Conservation (phyloP, 2,888 invertebrate genomes). For the Drosophila acutilabella region DNA sequence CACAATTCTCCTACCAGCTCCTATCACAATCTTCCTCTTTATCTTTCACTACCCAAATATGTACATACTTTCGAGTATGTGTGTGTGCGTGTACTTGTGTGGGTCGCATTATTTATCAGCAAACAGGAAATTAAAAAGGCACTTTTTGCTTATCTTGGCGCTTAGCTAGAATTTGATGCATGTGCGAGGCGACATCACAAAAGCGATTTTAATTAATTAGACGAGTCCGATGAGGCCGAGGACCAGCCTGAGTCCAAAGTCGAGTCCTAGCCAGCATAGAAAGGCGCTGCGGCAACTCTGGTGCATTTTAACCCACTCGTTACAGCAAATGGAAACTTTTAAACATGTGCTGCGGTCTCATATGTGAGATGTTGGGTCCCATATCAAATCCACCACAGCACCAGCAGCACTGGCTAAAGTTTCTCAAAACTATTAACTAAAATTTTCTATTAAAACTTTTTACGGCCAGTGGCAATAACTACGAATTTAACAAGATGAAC, state of each 20-base stretch:
- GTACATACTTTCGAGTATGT: neutral
- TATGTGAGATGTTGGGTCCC: constrained; percentile 54
- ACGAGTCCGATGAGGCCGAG: constrained; percentile 27
- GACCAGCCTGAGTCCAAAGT: neutral
- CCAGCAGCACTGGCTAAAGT: constrained; percentile 42
- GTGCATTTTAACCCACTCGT: constrained; percentile 19
- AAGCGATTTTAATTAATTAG: constrained; percentile 78
- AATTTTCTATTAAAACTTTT: constrained; percentile 80
- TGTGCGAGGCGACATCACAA: constrained; percentile 60
- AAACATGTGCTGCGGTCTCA: constrained; percentile 45
- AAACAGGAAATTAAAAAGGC: constrained; percentile 75
- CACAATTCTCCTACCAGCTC: constrained; percentile 39
- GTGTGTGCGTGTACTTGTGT: constrained; percentile 32
- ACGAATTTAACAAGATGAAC: constrained; percentile 16
- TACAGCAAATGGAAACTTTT: constrained; percentile 60
- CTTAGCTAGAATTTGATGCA: constrained; percentile 69
- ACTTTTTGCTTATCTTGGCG: constrained; percentile 76
- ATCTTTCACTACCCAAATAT: constrained; percentile 10
- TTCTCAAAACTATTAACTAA: constrained; percentile 74
- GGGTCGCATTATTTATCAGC: constrained; percentile 75
- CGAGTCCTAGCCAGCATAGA: constrained; percentile 16
- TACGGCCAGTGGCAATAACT: constrained; percentile 38
- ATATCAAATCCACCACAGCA: constrained; percentile 72
- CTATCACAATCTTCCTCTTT: constrained; percentile 29
- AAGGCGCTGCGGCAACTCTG: constrained; percentile 8